Conservation (phyloP, 2,888 invertebrate species). For the Piscicola geometra region DNA sequence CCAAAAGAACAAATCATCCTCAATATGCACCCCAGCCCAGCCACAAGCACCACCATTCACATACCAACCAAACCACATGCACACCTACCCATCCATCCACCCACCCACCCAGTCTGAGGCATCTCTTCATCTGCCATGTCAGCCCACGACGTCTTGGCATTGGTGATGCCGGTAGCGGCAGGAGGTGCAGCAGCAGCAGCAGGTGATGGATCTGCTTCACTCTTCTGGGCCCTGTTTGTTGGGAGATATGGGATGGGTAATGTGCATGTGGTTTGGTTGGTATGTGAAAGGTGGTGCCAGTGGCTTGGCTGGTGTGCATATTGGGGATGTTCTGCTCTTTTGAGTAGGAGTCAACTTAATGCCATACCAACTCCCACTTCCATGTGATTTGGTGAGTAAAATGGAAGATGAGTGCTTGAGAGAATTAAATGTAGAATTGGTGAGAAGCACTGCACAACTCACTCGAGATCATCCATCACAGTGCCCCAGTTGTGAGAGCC, state of each 20-base stretch:
- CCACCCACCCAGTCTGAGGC: not conserved
- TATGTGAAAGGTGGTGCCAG: not conserved
- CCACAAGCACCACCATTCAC: not conserved
- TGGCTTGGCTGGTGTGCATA: no score
- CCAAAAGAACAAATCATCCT: no score
- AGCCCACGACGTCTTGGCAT: constrained; percentile 25
- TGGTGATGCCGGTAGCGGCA: constrained; percentile 16
- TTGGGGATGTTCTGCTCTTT: no score
- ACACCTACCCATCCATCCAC: not conserved
- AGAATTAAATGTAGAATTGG: no score
- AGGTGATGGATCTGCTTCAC: not conserved
- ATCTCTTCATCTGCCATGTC: constrained; percentile 32
- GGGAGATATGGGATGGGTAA: no score
- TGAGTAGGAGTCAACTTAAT: no score
- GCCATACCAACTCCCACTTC: no score
- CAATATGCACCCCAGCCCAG: no score
- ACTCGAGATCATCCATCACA: constrained; percentile 81
- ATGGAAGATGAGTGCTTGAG: no score
- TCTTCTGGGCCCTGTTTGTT: constrained; percentile 25
- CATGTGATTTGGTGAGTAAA: not conserved
- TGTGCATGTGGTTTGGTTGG: not conserved
- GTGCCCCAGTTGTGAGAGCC: constrained; percentile 95
- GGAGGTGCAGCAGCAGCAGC: constrained; percentile 15
- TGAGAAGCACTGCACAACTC: constrained; percentile 57
- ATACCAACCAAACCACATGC: not conserved